phyloP scores from a whole-genome alignment of 1,140 invertebrate species.

The Brachionus sp. region DNA sequence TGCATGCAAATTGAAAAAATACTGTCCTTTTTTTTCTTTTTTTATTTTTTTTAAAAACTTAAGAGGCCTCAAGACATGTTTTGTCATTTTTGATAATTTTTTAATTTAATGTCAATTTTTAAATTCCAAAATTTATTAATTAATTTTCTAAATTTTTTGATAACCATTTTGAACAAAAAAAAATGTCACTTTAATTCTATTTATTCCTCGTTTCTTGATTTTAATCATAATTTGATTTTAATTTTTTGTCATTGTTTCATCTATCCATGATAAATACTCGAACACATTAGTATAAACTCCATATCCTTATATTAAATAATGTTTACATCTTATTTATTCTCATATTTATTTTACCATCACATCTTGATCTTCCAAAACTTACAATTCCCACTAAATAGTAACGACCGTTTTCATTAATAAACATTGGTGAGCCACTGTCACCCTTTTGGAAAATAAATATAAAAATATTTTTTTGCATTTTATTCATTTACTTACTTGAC shows the following conservation, averaged over 20 bases:
- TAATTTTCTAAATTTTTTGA: too few species aligned
- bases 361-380: neutral
- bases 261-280: neutral
- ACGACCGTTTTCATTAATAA: neutral
- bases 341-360: neutral
- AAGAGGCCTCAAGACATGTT: too few species aligned
- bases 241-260: neutral
- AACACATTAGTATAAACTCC: slow-evolving; percentile 14
- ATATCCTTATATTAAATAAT: neutral
- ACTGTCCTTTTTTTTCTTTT: too few species aligned
- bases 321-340: neutral
- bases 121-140: too few species aligned
- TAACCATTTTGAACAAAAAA: too few species aligned
- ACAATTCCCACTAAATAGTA: neutral
- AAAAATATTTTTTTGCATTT: neutral
- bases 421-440: neutral
- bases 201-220: neutral
- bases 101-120: too few species aligned
- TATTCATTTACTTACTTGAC: neutral
- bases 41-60: too few species aligned
- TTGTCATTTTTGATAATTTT: too few species aligned
- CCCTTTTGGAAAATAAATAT: neutral
- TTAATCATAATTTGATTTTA: too few species aligned
- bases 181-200: neutral
- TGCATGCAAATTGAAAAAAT: too few species aligned